Evolutionary conservation across 2,113 vertebrate genomes (phyloP).

Genomic region (Pteropus alecto): DNA sequence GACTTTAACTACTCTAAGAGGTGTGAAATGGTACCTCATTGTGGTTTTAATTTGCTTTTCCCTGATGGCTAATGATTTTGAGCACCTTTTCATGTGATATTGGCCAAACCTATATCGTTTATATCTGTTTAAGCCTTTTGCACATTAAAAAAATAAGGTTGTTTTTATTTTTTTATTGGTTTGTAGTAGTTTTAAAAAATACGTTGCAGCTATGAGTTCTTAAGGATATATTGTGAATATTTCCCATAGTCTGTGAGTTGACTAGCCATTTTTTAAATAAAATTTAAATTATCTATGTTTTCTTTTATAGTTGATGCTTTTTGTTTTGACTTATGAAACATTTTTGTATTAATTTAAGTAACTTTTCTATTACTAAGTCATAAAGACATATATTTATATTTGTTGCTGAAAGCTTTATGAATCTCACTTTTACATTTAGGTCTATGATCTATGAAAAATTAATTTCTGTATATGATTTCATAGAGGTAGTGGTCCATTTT

Average conservation of each 20-base stretch:
- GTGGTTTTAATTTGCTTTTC: neutral
- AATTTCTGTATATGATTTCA: neutral
- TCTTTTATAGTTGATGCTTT: neutral
- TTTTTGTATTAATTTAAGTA: neutral
- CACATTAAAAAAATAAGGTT: neutral
- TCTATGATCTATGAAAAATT: neutral
- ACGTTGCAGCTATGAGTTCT: neutral
- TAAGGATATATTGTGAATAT: neutral
- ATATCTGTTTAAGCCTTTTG: too few species aligned
- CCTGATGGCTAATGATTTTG: neutral
- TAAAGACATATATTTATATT: neutral
- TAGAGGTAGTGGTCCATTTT: neutral
- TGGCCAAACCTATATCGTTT: neutral
- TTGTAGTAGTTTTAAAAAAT: neutral
- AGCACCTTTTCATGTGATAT: neutral
- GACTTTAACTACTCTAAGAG: neutral
- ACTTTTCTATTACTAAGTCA: neutral
- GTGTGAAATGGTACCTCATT: neutral
- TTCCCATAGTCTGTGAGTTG: neutral
- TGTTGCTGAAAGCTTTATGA: neutral
- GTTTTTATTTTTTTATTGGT: neutral
- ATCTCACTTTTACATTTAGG: neutral
- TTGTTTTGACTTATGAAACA: neutral
- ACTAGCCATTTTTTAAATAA: neutral
- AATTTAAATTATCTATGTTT: neutral